Base-by-base conservation (phyloP, 2,888 invertebrate genomes). In the Crioceris asparagi region DNA sequence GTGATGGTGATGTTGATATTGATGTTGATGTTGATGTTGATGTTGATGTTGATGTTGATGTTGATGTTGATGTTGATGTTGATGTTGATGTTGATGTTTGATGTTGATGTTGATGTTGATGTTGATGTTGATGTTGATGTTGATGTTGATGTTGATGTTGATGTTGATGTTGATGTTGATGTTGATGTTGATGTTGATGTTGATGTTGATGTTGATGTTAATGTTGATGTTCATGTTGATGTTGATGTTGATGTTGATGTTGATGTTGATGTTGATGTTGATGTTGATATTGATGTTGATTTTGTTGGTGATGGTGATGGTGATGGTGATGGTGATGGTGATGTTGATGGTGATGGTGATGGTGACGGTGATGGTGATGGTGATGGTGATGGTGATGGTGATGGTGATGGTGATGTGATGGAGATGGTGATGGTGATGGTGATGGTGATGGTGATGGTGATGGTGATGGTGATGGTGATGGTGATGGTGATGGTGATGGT, bases 401-500 rank as follows among this genome's bases (percentile, higher is more conserved):
- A n/a, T n/a, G n/a, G n/a, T n/a, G n/a, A n/a, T n/a, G n/a, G n/a
- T n/a, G n/a, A n/a, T n/a, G n/a, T n/a, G n/a, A n/a, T n/a, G n/a
- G n/a, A n/a, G n/a, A n/a, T n/a, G n/a, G n/a, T n/a, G n/a, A n/a
- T n/a, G n/a, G n/a, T n/a, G n/a, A n/a, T n/a, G n/a, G n/a, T n/a
- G 17, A 36, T 36, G 31, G 17, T 34, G 17, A 36, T 36, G 31
- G 17, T 36, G 17, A 36, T 36, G 29, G 17, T 36, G 30, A 32
- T 36, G 31, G 14, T 36, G 17, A 36, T 36, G 31, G 17, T 36
- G 30, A 36, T 36, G 31, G 17, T 36, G 17, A 36, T 36, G 31
- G 17, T 36, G 30, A 36, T 36, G 31, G 14, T 36, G 17, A 36
- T 36, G 31, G 14, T 36, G 30, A 36, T 36, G 31, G 14, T 36